Conservation (phyloP, 2,797 vertebrate genomes). For the Falco rusticolus region DNA sequence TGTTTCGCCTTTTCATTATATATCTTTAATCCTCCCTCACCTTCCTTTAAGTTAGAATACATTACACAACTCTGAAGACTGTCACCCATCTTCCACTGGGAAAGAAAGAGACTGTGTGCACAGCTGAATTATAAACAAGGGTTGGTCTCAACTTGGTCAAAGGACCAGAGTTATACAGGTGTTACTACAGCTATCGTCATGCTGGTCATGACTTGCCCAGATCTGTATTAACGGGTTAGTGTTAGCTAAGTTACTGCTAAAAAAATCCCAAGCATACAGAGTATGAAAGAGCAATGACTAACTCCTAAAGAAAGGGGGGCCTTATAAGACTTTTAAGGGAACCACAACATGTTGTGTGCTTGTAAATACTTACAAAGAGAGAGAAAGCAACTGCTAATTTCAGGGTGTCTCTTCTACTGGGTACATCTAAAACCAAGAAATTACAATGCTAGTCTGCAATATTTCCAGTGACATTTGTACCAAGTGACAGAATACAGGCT, state of each 20-base stretch:
- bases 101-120: not conserved
- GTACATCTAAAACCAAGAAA: not conserved
- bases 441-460: not conserved
- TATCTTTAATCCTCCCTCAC: not conserved
- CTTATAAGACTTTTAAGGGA: not conserved
- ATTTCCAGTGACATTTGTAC: constrained; percentile 18
- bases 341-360: not conserved
- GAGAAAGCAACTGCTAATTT: not conserved
- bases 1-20: not conserved
- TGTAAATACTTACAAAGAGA: not conserved
- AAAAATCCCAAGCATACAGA: not conserved
- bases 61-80: not conserved
- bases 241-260: not conserved
- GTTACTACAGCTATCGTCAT: not conserved
- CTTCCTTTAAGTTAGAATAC: not conserved
- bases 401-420: not conserved
- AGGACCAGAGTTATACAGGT: not conserved
- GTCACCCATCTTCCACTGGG: not conserved
- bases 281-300: not conserved
- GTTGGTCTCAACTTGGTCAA: not conserved
- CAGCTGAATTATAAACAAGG: not conserved
- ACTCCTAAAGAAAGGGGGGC: not conserved
- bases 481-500: constrained; percentile 6
- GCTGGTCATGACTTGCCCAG: not conserved
- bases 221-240: not conserved